Evolutionary conservation across 2,113 vertebrate genomes (phyloP).

Genomic region (Actenoides lindsayi): DNA sequence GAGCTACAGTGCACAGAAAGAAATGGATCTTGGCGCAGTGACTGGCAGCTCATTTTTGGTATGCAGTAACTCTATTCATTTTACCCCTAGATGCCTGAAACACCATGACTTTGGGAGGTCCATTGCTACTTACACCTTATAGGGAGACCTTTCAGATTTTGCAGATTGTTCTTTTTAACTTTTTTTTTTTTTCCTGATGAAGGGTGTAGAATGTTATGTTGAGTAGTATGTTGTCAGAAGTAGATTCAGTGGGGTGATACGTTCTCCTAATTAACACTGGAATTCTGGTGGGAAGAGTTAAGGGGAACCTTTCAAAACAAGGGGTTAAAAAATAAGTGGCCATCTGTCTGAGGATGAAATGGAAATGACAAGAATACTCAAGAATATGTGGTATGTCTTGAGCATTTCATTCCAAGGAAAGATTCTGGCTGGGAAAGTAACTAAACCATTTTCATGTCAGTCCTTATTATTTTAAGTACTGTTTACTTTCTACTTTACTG

Average conservation of each 20-base stretch:
- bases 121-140: neutral
- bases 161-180: neutral
- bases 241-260: neutral
- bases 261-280: neutral
- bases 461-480: neutral
- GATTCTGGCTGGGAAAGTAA: neutral
- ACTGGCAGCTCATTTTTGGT: constrained; percentile 87
- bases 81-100: neutral
- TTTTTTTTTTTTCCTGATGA: neutral
- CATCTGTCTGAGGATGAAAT: neutral
- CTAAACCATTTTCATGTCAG: neutral
- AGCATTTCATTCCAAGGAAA: neutral
- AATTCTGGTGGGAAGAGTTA: neutral
- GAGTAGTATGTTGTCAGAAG: neutral
- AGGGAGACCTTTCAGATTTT: constrained; percentile 13
- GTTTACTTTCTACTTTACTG: neutral
- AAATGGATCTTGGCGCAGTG: constrained; percentile 77
- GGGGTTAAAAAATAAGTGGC: neutral
- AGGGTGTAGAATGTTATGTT: accelerated
- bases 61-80: constrained; percentile 57
- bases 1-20: constrained; percentile 84
- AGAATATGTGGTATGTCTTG: neutral
- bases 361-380: neutral
- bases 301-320: neutral
- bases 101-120: neutral